Conservation (phyloP, 1,140 invertebrate species). For the Pseudomyrmex flavicornis region DNA sequence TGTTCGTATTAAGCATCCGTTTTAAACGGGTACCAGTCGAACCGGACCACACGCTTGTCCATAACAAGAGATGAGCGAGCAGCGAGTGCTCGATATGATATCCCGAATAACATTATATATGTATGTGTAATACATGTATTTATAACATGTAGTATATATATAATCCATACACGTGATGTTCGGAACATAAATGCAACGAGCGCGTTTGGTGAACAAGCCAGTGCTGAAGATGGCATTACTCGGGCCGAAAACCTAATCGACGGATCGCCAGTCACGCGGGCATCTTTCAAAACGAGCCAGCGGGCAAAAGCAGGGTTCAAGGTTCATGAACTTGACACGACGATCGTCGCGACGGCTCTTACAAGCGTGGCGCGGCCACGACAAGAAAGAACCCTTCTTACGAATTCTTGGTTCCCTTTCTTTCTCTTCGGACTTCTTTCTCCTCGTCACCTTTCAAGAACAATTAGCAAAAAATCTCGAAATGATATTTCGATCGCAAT, state of each 20-base stretch:
- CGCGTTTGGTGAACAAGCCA: neutral
- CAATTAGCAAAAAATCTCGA: neutral
- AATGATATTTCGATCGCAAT: neutral
- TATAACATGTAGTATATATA: too few species aligned
- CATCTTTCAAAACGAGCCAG: conserved; percentile 75
- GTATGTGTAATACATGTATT: too few species aligned
- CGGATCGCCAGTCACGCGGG: conserved; percentile 70
- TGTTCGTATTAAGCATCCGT: too few species aligned
- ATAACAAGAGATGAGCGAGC: too few species aligned
- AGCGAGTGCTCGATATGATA: too few species aligned
- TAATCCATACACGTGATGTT: too few species aligned
- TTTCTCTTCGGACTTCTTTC: conserved; percentile 8
- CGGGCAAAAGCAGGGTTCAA: conserved; percentile 76
- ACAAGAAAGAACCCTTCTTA: conserved; percentile 38
- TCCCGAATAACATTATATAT: too few species aligned
- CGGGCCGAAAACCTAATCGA: conserved; percentile 65
- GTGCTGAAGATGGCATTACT: conserved; percentile 15
- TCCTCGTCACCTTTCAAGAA: neutral
- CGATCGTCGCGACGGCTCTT: conserved; percentile 74
- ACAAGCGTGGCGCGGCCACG: conserved; percentile 54
- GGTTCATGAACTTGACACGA: conserved; percentile 81
- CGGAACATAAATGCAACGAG: neutral
- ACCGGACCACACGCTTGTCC: too few species aligned
- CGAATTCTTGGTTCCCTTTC: neutral
- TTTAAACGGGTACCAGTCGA: too few species aligned